These are phyloP conservation scores for Octopus bimaculoides DNA, from an alignment of 1,140 invertebrate species.

Conservation along the genomic window DNA sequence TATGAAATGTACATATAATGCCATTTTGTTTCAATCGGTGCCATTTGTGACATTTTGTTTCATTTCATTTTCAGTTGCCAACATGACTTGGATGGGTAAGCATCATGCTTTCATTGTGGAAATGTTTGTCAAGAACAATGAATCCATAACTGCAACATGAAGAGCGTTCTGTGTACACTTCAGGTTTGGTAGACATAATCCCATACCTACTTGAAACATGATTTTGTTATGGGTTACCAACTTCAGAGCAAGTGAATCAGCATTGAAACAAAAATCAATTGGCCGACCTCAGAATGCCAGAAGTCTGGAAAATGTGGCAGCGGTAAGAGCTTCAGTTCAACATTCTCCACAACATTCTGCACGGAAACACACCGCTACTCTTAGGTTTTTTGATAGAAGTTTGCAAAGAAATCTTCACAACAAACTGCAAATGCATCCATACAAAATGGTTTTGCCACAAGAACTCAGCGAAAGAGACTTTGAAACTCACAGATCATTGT, in stretches of 20 bases:
- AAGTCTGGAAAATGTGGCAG: slow-evolving; percentile 6
- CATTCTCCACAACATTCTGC: background rate
- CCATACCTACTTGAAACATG: slow-evolving; percentile 6
- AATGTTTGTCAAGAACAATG: slow-evolving; percentile 4
- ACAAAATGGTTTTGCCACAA: slow-evolving; percentile 1
- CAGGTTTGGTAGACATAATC: slow-evolving; percentile 7
- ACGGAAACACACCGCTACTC: slow-evolving; percentile 6
- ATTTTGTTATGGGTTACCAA: slow-evolving; percentile 7
- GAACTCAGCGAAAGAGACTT: slow-evolving; percentile 4
- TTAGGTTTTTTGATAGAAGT: slow-evolving; percentile 1
- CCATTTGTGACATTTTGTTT: too few relatives aligned
- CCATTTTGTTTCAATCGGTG: too few relatives aligned
- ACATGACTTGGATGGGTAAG: background rate
- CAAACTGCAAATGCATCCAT: slow-evolving; percentile 4
- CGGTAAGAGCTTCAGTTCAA: slow-evolving; percentile 4
- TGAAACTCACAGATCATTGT: slow-evolving; percentile 4
- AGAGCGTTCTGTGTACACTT: slow-evolving; percentile 6
- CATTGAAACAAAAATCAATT: slow-evolving; percentile 7
- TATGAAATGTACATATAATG: too few relatives aligned
- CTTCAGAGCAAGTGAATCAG: slow-evolving; percentile 3
- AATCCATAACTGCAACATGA: slow-evolving; percentile 7
- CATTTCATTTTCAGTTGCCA: background rate
- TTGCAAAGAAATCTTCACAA: slow-evolving; percentile 1
- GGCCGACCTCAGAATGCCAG: slow-evolving; percentile 2
- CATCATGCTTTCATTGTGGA: too few relatives aligned